phyloP scores from a whole-genome alignment of 2,113 vertebrate species.

The Rutilus rutilus region DNA sequence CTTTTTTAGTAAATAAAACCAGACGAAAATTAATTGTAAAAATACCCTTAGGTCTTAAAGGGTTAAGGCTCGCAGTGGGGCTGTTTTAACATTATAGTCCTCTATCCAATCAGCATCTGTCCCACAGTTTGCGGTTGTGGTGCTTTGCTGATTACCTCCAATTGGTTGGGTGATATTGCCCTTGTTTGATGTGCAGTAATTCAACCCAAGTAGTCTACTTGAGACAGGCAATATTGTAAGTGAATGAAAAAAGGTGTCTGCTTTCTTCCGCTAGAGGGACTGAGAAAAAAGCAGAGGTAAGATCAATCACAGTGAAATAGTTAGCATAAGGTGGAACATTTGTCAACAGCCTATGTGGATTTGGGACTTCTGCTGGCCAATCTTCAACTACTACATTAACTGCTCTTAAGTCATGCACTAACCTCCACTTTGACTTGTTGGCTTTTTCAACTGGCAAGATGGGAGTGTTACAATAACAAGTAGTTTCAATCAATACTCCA shows the following conservation, averaged over 20 bases:
- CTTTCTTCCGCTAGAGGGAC: neutral
- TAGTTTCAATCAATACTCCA: neutral
- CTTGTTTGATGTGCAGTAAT: too few relatives aligned
- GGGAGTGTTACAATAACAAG: neutral
- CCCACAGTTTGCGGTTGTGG: too few relatives aligned
- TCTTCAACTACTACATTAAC: neutral
- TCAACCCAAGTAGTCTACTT: too few relatives aligned
- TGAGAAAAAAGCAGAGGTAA: neutral
- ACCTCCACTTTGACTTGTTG: neutral
- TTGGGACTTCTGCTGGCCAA: neutral
- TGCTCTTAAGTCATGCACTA: neutral
- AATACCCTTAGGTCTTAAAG: too few relatives aligned
- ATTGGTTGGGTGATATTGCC: too few relatives aligned
- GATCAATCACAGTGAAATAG: conserved; percentile 1
- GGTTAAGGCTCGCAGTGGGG: too few relatives aligned
- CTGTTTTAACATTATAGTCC: too few relatives aligned
- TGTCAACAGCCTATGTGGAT: neutral
- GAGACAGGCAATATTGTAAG: neutral
- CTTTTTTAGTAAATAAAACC: too few relatives aligned
- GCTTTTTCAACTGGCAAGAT: neutral
- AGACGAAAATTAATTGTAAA: too few relatives aligned
- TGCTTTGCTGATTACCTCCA: too few relatives aligned
- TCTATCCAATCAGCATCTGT: too few relatives aligned
- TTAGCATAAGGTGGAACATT: neutral
- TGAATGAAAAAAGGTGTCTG: conserved; percentile 22